Percentiles rank a stretch among this genome's conserved stretches.
Conservation (phyloP, 2,797 vertebrate genomes). For the Perdix hodgsoniae region DNA sequence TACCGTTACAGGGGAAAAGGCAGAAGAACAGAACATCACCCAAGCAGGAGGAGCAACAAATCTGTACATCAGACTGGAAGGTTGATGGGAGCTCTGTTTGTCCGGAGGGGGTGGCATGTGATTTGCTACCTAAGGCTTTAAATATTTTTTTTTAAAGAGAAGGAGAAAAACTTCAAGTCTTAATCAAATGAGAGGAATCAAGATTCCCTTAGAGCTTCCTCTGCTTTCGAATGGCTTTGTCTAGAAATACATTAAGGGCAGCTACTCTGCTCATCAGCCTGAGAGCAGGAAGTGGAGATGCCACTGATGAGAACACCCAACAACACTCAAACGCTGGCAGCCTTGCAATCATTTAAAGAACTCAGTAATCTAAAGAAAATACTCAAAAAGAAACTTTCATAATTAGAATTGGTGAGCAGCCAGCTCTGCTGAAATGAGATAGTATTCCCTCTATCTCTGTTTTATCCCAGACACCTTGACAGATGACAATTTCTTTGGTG, state of each 20-base stretch:
- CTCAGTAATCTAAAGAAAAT: constrained; percentile 9
- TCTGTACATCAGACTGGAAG: neutral
- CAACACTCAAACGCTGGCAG: neutral
- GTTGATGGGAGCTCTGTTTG: neutral
- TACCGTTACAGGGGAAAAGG: neutral
- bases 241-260: neutral
- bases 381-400: neutral
- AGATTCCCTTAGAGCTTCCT: neutral
- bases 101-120: neutral
- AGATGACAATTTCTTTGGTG: neutral
- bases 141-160: neutral
- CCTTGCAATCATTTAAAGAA: neutral
- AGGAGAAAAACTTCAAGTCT: neutral
- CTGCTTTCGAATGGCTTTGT: constrained; percentile 12
- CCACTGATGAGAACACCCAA: constrained; percentile 1
- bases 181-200: neutral
- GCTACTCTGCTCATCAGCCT: neutral
- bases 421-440: neutral
- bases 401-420: neutral
- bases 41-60: neutral
- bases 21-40: neutral
- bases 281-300: constrained; percentile 13
- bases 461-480: neutral
- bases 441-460: neutral
- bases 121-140: neutral